phyloP scores from a whole-genome alignment of 2,113 vertebrate species.

The Pagrus major region DNA sequence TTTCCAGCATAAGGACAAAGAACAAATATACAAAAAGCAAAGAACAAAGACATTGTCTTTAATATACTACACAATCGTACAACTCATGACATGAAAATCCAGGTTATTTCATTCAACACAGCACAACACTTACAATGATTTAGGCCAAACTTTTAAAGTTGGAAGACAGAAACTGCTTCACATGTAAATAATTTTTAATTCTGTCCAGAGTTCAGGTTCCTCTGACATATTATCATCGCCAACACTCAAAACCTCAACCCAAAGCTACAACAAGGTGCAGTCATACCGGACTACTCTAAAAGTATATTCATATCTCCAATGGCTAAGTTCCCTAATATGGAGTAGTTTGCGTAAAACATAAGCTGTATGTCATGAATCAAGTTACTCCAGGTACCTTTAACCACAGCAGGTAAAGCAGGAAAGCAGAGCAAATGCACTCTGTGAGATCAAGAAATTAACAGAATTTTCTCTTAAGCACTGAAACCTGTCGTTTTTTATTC shows the following conservation, averaged over 20 bases:
- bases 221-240: background rate
- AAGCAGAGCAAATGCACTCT: background rate
- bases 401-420: background rate
- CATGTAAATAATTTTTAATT: background rate
- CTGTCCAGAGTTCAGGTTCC: background rate
- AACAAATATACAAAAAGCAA: background rate
- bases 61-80: slow-evolving; percentile 34
- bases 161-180: background rate
- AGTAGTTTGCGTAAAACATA: background rate
- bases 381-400: background rate
- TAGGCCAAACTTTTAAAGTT: background rate
- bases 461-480: background rate
- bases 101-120: slow-evolving; percentile 40
- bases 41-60: slow-evolving; percentile 22
- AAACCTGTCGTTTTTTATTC: background rate
- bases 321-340: background rate
- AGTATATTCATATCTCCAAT: background rate
- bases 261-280: background rate
- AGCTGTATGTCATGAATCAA: background rate
- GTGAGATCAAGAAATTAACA: background rate
- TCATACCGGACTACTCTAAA: background rate
- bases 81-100: slow-evolving; percentile 33
- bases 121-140: slow-evolving; percentile 3
- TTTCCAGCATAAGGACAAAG: background rate
- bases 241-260: slow-evolving; percentile 8